Evolutionary conservation across 2,797 vertebrate species (phyloP), one percentile per base, ranked within the genome.

Genomic region (Mormyrus hasselquistii): DNA sequence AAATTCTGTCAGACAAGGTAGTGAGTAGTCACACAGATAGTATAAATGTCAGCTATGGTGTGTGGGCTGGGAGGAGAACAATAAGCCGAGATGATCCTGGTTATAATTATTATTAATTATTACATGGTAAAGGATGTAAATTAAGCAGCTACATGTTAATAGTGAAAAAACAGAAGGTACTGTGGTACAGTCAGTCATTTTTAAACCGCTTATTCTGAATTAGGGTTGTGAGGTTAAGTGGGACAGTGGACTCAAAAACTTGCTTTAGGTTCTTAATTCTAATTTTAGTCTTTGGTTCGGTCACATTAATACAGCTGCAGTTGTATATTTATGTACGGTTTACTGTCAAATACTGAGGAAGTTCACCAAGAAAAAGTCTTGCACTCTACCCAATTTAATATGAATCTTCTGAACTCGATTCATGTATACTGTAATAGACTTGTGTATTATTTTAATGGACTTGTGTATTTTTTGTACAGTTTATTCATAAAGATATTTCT

Each of bases 401-500:
- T 82, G 22, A 62, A 59, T 69, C 87, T 83, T 83, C 38, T 89
- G 59, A 87, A 82, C 83, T 84, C 85, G 41, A 88, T 22, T 84
- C 85, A 69, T 76, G 88, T 91, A 88, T 88, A 76, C 89, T 62
- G 1, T 34, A 69, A 57, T n/a, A n/a, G 55, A 57, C 55, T 57
- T 57, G 0, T 57, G 55, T 57, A 57, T 57, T 57, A n/a, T 4
- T 55, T 55, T 55, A 16, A 65, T 4, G 1, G 62, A 69, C 25
- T 65, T 86, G 82, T 86, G 49, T 89, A 53, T 52, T 89, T 89
- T 92, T 90, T 92, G 89, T 93, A 92, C 50, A 91, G 88, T 90
- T 59, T 25, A 69, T 84, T 85, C 88, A 89, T 85, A 65, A 62
- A 49, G 87, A 52, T 89, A 87, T 87, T 65, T 90, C 41, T 89